Evolutionary conservation across 2,888 invertebrate genomes (phyloP), one percentile per base, ranked within the genome.

Genomic region (Dugesia japonica): DNA sequence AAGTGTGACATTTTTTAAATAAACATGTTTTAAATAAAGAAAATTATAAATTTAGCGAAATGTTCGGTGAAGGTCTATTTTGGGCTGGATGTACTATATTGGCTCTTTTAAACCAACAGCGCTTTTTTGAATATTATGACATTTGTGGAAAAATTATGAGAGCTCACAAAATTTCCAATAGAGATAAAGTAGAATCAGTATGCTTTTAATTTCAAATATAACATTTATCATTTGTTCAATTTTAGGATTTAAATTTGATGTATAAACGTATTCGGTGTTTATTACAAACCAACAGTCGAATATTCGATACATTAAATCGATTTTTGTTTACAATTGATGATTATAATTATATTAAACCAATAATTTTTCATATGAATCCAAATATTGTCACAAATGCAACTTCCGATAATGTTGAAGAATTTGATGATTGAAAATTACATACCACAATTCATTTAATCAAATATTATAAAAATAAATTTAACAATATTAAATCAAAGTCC

Each of bases 21-120:
- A n/a, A n/a, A n/a, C n/a, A n/a, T n/a, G n/a, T n/a, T n/a, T n/a
- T n/a, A n/a, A n/a, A n/a, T n/a, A n/a, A n/a, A n/a, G n/a, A n/a
- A n/a, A n/a, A n/a, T n/a, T n/a, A n/a, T n/a, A n/a, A n/a, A n/a
- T 71, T 15, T 77, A 80, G 92, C 84, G 92, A 94, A 86, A 85
- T 95, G 79, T 97, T 94, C 86, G 98, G 97, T 9, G 97, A 98
- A 86, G 95, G 97, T 0, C 87, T 98, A 0, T 93, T 97, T 85
- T 98, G 97, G 97, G 97, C 95, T 1, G 97, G 95, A 0, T 94
- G 95, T 85, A 90, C 94, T 15, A 92, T 98, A 88, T 92, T 98
- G 79, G 90, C 92, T 0, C 87, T 98, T 71, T 87, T 98, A 42
- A 93, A 93, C 0, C 97, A 98, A 82, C 95, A 97, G 86, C 87